These are phyloP conservation scores for Artibeus jamaicensis DNA, from an alignment of 2,797 vertebrate species.

Conservation along the genomic window DNA sequence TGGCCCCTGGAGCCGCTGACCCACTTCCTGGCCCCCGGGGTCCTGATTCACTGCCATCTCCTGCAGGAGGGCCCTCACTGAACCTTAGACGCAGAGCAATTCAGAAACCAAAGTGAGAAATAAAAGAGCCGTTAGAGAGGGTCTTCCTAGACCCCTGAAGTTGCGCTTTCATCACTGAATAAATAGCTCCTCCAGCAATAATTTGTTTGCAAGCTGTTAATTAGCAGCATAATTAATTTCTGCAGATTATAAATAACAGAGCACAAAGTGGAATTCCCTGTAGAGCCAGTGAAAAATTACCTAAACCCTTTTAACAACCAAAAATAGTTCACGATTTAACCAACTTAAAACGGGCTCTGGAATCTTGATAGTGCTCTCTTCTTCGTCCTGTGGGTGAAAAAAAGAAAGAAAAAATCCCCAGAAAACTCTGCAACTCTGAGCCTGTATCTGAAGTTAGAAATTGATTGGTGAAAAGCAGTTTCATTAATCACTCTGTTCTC, in stretches of 20 bases:
- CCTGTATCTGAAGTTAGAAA: conserved; percentile 81
- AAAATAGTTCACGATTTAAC: conserved; percentile 71
- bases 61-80: background rate
- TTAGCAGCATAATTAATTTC: conserved; percentile 88
- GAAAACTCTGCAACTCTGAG: conserved; percentile 71
- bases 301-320: conserved; percentile 75
- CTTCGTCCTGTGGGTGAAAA: conserved; percentile 54
- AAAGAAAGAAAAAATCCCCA: background rate
- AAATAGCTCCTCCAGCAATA: conserved; percentile 84
- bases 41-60: conserved; percentile 28
- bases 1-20: background rate
- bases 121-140: conserved; percentile 67
- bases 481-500: conserved; percentile 91
- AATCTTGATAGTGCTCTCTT: conserved; percentile 46
- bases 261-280: conserved; percentile 80
- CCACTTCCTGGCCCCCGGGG: conserved; percentile 43
- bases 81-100: conserved; percentile 58
- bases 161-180: conserved; percentile 78
- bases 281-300: conserved; percentile 83
- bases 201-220: conserved; percentile 86
- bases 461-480: conserved; percentile 81
- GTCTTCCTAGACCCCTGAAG: conserved; percentile 62
- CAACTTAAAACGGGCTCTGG: conserved; percentile 74
- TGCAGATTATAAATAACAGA: conserved; percentile 85
- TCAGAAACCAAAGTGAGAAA: conserved; percentile 57